A percentile compares a stretch with the other conserved stretches of the same genome.
Conservation (phyloP, 1,140 invertebrate genomes). For the Eueides isabella region DNA sequence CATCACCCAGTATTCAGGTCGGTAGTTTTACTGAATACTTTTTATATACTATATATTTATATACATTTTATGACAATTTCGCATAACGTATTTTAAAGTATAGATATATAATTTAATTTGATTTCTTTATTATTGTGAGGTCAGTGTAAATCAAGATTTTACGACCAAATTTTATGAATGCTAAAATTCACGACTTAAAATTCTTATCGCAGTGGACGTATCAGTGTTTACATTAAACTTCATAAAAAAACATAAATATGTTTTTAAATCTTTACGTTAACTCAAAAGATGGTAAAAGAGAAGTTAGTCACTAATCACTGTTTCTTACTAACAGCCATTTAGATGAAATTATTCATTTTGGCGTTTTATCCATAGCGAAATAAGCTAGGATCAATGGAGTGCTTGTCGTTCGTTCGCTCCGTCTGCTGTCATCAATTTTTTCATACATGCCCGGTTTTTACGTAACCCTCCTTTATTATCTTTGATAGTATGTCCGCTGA, state of each 20-base stretch:
- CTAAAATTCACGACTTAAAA: neutral
- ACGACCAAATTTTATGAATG: constrained; percentile 7
- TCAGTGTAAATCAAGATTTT: neutral
- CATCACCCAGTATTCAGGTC: no score
- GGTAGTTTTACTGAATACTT: neutral
- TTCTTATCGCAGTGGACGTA: neutral
- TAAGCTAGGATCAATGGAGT: no score
- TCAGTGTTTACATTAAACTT: no score
- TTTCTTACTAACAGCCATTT: neutral
- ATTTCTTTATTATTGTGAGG: constrained; percentile 5
- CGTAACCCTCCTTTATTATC: no score
- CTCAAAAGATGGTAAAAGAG: neutral
- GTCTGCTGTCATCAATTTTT: no score
- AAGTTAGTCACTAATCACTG: neutral
- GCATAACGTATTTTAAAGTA: neutral
- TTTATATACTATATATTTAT: neutral
- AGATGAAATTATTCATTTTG: neutral
- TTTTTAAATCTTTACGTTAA: neutral
- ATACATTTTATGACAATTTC: neutral
- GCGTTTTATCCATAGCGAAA: no score
- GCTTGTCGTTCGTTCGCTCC: no score
- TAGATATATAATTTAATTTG: constrained; percentile 4
- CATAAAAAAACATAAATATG: neutral
- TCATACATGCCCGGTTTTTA: no score
- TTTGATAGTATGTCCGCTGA: no score